These are phyloP conservation scores for Epizoanthus rinbou DNA, from an alignment of 92 coral and sea anemone species.

Conservation along the genomic window DNA sequence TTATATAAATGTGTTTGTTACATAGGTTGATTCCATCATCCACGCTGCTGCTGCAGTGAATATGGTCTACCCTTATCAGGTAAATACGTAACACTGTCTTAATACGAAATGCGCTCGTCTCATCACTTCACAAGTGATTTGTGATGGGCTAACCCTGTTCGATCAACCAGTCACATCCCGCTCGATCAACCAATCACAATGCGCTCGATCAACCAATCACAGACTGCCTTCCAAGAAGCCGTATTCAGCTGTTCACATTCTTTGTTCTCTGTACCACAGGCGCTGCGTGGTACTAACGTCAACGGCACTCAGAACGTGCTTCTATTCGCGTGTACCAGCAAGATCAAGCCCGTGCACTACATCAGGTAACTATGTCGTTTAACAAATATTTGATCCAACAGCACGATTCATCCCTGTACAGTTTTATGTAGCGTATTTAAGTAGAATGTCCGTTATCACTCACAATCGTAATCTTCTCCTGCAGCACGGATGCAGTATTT, in stretches of 20 bases:
- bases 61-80: constrained; percentile 93
- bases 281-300: constrained; percentile 86
- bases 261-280: constrained; percentile 46
- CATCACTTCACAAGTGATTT: too few species aligned
- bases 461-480: background rate
- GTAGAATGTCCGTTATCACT: too few species aligned
- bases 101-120: too few species aligned
- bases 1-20: background rate
- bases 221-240: too few species aligned
- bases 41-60: constrained; percentile 90
- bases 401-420: too few species aligned
- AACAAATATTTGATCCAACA: too few species aligned
- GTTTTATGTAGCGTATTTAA: background rate
- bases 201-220: too few species aligned
- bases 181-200: too few species aligned
- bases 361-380: constrained; percentile 61
- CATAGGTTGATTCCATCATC: constrained; percentile 80
- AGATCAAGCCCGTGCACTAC: constrained; percentile 82
- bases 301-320: constrained; percentile 80
- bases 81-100: too few species aligned
- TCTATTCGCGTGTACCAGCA: constrained; percentile 82
- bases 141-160: too few species aligned
- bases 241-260: too few species aligned
- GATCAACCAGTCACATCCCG: too few species aligned
- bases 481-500: constrained; percentile 87